Conservation (phyloP, 2,888 invertebrate species). For the Lucinisca nassula region DNA sequence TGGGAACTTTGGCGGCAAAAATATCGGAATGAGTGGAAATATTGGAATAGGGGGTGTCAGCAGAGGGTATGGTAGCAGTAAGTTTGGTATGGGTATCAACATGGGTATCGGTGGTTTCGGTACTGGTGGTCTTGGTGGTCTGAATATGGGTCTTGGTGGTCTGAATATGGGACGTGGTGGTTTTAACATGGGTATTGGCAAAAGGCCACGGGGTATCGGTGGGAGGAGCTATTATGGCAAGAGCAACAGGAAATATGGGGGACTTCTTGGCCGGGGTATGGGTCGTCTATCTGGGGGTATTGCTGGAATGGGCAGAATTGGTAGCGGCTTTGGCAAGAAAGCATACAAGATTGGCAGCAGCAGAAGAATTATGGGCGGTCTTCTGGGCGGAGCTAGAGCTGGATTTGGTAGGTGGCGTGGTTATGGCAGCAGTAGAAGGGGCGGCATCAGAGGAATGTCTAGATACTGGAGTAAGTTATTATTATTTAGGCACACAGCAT, state of each 20-base stretch:
- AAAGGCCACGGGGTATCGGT: background rate
- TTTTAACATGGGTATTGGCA: background rate
- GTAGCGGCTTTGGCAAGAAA: background rate
- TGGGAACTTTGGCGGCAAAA: background rate
- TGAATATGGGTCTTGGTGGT: background rate
- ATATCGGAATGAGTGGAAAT: too few relatives aligned
- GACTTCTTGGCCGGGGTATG: background rate
- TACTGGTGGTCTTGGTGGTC: background rate
- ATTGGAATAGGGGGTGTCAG: constrained; percentile 7
- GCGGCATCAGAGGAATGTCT: background rate
- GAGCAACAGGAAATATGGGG: background rate
- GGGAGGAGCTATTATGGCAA: background rate
- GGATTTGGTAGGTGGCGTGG: background rate
- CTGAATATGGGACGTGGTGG: background rate
- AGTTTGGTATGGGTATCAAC: background rate
- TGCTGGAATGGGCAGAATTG: constrained; percentile 7
- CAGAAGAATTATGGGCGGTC: background rate
- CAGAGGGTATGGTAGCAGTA: background rate
- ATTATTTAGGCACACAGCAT: too few relatives aligned
- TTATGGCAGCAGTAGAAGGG: background rate
- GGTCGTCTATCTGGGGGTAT: constrained; percentile 5
- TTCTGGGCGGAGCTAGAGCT: background rate
- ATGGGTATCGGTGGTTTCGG: background rate
- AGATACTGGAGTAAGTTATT: background rate
- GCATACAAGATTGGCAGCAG: background rate